Percentiles rank a stretch among this genome's conserved stretches.
Evolutionary conservation across 2,888 invertebrate species (phyloP).

Genomic region (Aethes cnicana): DNA sequence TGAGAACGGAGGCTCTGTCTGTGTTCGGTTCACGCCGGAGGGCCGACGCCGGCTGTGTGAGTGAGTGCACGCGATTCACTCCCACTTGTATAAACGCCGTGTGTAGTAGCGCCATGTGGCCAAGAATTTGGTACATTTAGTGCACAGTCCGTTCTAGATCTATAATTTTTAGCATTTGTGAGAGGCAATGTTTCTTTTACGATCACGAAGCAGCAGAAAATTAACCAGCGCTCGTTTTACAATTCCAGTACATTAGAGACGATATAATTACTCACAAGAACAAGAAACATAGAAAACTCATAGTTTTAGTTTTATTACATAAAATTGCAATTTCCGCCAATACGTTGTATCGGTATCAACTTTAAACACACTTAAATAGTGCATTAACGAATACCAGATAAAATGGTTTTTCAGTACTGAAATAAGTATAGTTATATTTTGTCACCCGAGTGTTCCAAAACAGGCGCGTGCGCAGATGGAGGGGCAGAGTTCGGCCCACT

Average conservation of each 20-base stretch:
- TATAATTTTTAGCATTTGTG: background rate
- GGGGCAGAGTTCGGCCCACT: constrained; percentile 75
- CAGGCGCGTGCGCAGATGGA: constrained; percentile 67
- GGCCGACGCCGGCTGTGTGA: constrained; percentile 60
- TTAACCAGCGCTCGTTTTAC: too few relatives aligned
- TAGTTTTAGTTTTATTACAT: constrained; percentile 22
- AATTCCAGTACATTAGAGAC: too few relatives aligned
- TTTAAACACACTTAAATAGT: too few relatives aligned
- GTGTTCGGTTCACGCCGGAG: constrained; percentile 39
- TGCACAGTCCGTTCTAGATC: background rate
- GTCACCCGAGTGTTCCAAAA: constrained; percentile 73
- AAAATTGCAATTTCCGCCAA: too few relatives aligned
- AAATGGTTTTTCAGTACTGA: constrained; percentile 12
- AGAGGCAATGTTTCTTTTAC: background rate
- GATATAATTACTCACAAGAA: too few relatives aligned
- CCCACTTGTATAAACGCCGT: constrained; percentile 66
- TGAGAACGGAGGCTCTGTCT: constrained; percentile 57
- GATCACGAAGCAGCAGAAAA: too few relatives aligned
- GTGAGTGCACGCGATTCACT: constrained; percentile 73
- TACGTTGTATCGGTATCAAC: too few relatives aligned
- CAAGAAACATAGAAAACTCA: background rate
- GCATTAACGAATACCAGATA: too few relatives aligned
- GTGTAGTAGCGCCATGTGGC: constrained; percentile 52
- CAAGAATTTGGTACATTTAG: constrained; percentile 15
- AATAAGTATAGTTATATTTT: constrained; percentile 48